phyloP scores from a whole-genome alignment of 1,140 invertebrate genomes.

The Cylas formicarius region DNA sequence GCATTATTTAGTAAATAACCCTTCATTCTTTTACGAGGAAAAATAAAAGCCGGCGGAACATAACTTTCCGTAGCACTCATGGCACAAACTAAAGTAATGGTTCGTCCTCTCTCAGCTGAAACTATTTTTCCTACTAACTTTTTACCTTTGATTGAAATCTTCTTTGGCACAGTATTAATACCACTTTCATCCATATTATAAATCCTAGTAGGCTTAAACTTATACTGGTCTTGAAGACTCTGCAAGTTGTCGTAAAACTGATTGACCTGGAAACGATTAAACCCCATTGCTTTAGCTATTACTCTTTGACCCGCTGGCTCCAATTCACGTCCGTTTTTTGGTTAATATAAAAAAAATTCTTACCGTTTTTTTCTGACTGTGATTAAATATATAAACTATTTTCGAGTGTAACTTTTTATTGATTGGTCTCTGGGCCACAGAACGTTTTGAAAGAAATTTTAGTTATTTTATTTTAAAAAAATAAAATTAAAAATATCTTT shows the following conservation, averaged over 20 bases:
- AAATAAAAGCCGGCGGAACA: slow-evolving; percentile 22
- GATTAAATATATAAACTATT: no score
- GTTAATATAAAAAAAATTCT: no score
- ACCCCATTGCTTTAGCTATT: slow-evolving; percentile 16
- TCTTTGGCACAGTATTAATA: slow-evolving; percentile 44
- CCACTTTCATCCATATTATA: slow-evolving; percentile 42
- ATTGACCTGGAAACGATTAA: slow-evolving; percentile 20
- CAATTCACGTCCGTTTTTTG: no score
- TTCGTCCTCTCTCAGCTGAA: slow-evolving; percentile 16
- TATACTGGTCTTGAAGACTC: slow-evolving; percentile 23
- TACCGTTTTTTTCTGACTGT: no score
- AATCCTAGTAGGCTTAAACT: slow-evolving; percentile 19
- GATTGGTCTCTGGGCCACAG: no score
- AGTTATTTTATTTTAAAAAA: no score
- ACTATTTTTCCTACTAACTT: slow-evolving; percentile 37
- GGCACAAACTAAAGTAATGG: slow-evolving; percentile 27
- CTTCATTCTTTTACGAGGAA: slow-evolving; percentile 18
- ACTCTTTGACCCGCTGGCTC: no score
- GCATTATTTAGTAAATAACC: slow-evolving; percentile 15
- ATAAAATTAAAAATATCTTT: no score
- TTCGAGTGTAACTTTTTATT: no score
- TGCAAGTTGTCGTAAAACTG: slow-evolving; percentile 23
- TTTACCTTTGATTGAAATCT: slow-evolving; percentile 37
- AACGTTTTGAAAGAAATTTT: no score
- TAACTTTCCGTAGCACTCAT: slow-evolving; percentile 33